These are phyloP conservation scores for Exaiptasia diaphana DNA, from an alignment of 64 coral and sea anemone species.

Conservation along the genomic window DNA sequence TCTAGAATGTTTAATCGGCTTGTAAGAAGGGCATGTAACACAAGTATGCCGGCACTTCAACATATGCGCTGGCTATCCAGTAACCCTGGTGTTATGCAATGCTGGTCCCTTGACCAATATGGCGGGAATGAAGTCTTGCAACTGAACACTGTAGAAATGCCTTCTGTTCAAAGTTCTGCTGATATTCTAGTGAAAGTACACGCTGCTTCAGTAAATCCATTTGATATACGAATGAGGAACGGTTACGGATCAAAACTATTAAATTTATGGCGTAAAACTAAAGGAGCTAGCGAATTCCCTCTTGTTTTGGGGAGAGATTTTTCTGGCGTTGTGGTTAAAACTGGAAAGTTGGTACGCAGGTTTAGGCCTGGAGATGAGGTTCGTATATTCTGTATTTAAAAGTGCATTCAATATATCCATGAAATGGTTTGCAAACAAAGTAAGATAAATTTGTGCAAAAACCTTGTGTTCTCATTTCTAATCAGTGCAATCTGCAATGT, in stretches of 20 bases:
- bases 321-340: conserved; percentile 88
- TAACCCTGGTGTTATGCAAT: no score
- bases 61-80: no score
- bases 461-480: no score
- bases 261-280: conserved; percentile 49
- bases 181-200: conserved; percentile 76
- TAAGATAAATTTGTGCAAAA: no score
- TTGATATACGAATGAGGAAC: conserved; percentile 70
- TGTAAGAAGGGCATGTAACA: no score
- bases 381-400: no score
- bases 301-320: conserved; percentile 90
- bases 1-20: no score
- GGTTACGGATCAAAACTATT: conserved; percentile 76
- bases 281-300: conserved; percentile 74
- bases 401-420: no score
- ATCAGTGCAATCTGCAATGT: no score
- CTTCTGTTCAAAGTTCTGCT: conserved; percentile 16
- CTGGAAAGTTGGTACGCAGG: conserved; percentile 52
- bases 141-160: conserved; percentile 15
- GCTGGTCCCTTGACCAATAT: conserved; percentile 67
- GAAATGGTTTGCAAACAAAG: no score
- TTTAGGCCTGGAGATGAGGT: conserved; percentile 75
- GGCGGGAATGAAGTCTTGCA: conserved; percentile 50
- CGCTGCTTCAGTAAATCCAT: conserved; percentile 84
- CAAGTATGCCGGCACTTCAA: no score